These are phyloP conservation scores for Nemopilema nomurai DNA, from an alignment of 30 jellyfish, hydroid and myxozoan species.

Conservation along the genomic window DNA sequence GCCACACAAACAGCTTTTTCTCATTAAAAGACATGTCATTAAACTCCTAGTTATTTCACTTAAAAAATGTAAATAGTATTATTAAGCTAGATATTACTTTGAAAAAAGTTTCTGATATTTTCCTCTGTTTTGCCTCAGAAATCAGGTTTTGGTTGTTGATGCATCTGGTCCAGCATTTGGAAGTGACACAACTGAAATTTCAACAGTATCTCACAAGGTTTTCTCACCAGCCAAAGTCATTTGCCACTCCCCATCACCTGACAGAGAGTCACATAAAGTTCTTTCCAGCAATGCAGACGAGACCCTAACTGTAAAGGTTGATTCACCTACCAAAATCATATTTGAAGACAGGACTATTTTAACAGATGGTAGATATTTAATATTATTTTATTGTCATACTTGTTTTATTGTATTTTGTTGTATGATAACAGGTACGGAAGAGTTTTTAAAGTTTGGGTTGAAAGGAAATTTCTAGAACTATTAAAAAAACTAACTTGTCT, in stretches of 20 bases:
- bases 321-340: slow-evolving; percentile 43
- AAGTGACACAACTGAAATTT: slow-evolving; percentile 54
- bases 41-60: too few relatives aligned
- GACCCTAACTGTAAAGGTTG: slow-evolving; percentile 20
- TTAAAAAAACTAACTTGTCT: too few relatives aligned
- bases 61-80: too few relatives aligned
- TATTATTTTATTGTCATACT: background rate
- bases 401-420: too few relatives aligned
- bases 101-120: background rate
- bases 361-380: slow-evolving; percentile 43
- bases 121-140: background rate
- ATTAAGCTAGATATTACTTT: too few relatives aligned
- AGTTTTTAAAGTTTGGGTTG: too few relatives aligned
- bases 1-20: too few relatives aligned
- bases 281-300: background rate
- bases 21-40: too few relatives aligned
- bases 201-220: slow-evolving; percentile 39
- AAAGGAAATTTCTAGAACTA: too few relatives aligned
- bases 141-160: slow-evolving; percentile 62
- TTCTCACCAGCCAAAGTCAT: slow-evolving; percentile 75
- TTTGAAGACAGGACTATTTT: slow-evolving; percentile 3
- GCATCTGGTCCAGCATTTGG: slow-evolving; percentile 60
- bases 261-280: slow-evolving; percentile 1
- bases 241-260: slow-evolving; percentile 77
- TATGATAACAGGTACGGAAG: too few relatives aligned